Evolutionary conservation across 1,140 invertebrate species (phyloP), one percentile per base, ranked within the genome.

Genomic region (Hycleus phaleratus): DNA sequence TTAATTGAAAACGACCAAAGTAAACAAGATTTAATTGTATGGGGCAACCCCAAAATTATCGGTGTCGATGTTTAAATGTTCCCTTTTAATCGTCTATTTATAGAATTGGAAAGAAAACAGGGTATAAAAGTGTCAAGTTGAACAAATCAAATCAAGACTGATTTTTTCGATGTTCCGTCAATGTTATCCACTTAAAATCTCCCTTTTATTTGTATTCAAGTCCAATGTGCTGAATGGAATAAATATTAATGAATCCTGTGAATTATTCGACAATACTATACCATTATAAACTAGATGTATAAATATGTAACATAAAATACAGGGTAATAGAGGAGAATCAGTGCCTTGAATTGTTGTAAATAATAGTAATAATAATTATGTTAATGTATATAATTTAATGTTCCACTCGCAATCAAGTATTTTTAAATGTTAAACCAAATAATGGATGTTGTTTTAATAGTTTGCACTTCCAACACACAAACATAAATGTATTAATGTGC

Each of bases 41-140:
- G 52, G 52, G 26, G 26, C 9, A 55, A 39, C 39, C 39, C 43
- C 4, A 47, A 56, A 48, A 12, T 26, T 49, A 8, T 44, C 18
- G 47, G 46, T 26, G 54, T 46, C 7, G 40, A 49, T 38, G 47
- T 56, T 18, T 56, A 40, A 49, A 40, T 48, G 26, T 56, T 32
- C 32, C 32, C 32, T 18, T 18, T 18, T 7, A 32, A 32, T 11
- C 9, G 4, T 9, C n/a, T 11, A 44, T n/a, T 11, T 7, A 3
- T 1, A n/a, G 3, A 44, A 11, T 18, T 11, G 9, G 4, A 44
- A 50, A 18, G 12, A 18, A 25, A 40, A 50, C 49, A 40, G 24
- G 25, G 49, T 25, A 40, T 50, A 18, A 18, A 18, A 18, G 18
- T 18, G 2, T 40, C 18, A 11, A 24, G 3, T 32, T 32, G 32